These are phyloP conservation scores for Pseudopipra pipra DNA, from an alignment of 2,113 vertebrate genomes.

Conservation along the genomic window DNA sequence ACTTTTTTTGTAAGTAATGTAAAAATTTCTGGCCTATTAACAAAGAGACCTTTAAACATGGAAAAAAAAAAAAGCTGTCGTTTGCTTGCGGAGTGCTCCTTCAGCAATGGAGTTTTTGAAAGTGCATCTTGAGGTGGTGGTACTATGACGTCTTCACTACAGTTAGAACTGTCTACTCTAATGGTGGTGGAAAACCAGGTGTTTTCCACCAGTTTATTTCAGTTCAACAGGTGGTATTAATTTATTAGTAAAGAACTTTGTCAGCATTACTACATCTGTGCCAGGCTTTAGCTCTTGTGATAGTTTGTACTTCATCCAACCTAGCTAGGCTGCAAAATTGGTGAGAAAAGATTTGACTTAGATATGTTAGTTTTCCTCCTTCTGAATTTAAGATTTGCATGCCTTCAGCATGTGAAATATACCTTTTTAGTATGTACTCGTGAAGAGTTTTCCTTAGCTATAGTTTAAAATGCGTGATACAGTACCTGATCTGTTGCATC, in stretches of 20 bases:
- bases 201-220: not conserved
- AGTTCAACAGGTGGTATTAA: not conserved
- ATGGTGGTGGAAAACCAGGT: not conserved
- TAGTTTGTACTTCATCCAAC: not conserved
- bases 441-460: not conserved
- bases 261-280: not conserved
- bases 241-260: not conserved
- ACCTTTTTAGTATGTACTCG: not conserved
- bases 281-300: not conserved
- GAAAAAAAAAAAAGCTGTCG: not conserved
- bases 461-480: not conserved
- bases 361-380: not conserved
- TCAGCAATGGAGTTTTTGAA: not conserved
- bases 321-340: not conserved
- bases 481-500: not conserved
- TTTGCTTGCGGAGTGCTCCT: not conserved
- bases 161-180: not conserved
- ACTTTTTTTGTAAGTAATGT: not conserved
- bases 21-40: not conserved
- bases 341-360: not conserved
- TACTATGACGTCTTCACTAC: not conserved
- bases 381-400: not conserved
- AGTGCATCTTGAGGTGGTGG: not conserved
- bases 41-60: not conserved
- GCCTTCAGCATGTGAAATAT: not conserved